phyloP scores from a whole-genome alignment of 1,140 invertebrate species.

The Dufourea novaeangliae region DNA sequence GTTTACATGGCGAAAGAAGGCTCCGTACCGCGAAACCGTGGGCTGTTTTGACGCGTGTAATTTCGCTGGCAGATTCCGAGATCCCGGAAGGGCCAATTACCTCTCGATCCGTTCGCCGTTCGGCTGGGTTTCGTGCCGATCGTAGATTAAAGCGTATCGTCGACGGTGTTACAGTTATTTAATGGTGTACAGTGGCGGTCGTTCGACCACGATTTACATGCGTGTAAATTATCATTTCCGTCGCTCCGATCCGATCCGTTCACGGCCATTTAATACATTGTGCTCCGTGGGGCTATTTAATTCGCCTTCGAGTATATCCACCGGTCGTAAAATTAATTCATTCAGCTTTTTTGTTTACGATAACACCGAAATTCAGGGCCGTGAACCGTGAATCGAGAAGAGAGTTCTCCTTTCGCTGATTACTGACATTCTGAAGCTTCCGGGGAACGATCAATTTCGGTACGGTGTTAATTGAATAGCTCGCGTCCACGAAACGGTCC shows the following conservation, averaged over 20 bases:
- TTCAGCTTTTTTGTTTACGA: not conserved
- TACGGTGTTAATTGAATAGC: not conserved
- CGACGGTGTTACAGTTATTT: constrained; percentile 27
- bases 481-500: not conserved
- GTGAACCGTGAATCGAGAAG: too few species aligned
- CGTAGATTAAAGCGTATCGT: constrained; percentile 46
- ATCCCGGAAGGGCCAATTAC: constrained; percentile 42
- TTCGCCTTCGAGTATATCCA: not conserved
- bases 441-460: not conserved
- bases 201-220: constrained; percentile 28
- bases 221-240: constrained; percentile 27
- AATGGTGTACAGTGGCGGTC: constrained; percentile 18
- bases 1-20: not conserved
- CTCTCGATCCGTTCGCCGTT: not conserved
- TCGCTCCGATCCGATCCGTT: not conserved
- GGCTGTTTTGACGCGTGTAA: constrained; percentile 40
- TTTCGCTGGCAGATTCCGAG: constrained; percentile 24
- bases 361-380: too few species aligned
- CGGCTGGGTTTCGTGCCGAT: constrained; percentile 35
- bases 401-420: too few species aligned
- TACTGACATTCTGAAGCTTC: not conserved
- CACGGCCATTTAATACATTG: not conserved
- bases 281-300: not conserved
- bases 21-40: too few species aligned
- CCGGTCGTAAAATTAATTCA: not conserved